Evolutionary conservation across 2,797 vertebrate species (phyloP), one percentile per base, ranked within the genome.

Genomic region (Protosalanx chinensis): DNA sequence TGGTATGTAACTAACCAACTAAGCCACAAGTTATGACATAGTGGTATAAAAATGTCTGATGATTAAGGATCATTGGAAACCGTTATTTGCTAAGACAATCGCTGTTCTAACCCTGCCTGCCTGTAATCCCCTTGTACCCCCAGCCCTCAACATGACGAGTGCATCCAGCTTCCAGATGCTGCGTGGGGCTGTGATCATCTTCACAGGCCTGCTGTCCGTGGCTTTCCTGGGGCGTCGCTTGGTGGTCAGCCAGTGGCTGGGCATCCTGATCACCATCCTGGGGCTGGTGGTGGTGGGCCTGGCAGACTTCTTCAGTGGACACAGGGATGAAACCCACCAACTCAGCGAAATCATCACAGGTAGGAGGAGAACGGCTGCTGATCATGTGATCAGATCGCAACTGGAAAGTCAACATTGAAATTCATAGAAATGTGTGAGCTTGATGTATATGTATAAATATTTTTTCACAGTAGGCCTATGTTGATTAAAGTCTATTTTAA

Each of bases 101-200:
- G 16, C 15, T 5, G 15, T n/a, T 16, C 51, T 56, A n/a, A 56
- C 33, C 8, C 13, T 16, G 41, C 60, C n/a, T 60, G 41, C 60
- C n/a, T 60, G 5, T 64, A 1, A 15, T 27, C 16, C 51, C 30
- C 23, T 12, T 60, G 56, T n/a, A 6, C 15, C 35, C 62, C 2
- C 73, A 98, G 97, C 96, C 29, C 90, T 98, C 70, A 97, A 93
- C 90, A 97, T 98, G 96, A 98, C 96, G 35, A 98, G 94, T 0
- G 96, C 96, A 49, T 98, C 96, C 80, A 98, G 97, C 82, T 98
- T 98, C 92, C 97, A 98, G 93, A 98, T 98, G 97, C 86, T 98
- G 16, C 93, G 96, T 0, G 96, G 97, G 0, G 94, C 96, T 0
- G 96, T 98, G 72, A 94, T 98, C 87, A 92, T 98, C 82, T 98